Base-by-base conservation (phyloP, 2,888 invertebrate genomes). In the Clistopyga incitator region DNA sequence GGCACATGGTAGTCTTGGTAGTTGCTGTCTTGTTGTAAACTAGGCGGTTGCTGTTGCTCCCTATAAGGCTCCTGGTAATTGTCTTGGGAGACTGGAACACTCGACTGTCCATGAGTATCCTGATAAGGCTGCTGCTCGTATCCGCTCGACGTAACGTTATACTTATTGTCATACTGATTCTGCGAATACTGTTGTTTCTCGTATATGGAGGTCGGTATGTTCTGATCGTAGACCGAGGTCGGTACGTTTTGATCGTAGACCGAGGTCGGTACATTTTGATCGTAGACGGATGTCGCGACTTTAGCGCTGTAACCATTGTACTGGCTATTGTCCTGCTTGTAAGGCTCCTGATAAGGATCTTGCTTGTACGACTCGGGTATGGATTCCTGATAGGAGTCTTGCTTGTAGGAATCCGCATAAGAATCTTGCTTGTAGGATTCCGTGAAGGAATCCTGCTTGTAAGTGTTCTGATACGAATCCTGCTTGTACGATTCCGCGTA, bases 301-400 rank as follows among this genome's bases (percentile, higher is more conserved):
- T 86, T 84, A 10, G 84, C 84, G 18, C 78, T 78, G 71, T 90
- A 90, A 68, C 88, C 89, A 25, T 84, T 84, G 70, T 84, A 84
- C 56, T 75, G 84, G 47, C 50, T 75, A 68, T 78, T 85, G 25
- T 85, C 76, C 38, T 79, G 13, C 87, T 76, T 88, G 75, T 90
- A 88, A 80, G 89, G 88, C 83, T 92, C 90, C 59, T 91, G 90
- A 47, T 92, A 88, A 81, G 91, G 88, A 81, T 91, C 90, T 82
- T 92, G 86, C 84, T 91, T 90, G 82, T 91, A 86, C 45, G 80
- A 67, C 25, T 82, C 82, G 18, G 84, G 91, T 52, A 70, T 78
- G 25, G 72, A 68, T 61, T 89, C 86, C 52, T 88, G 87, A 81
- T 90, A 91, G 45, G 84, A 71, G 20, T 89, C 87, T 18, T 89